Conservation (phyloP, 2,797 vertebrate genomes). For the Heliangelus exortis region DNA sequence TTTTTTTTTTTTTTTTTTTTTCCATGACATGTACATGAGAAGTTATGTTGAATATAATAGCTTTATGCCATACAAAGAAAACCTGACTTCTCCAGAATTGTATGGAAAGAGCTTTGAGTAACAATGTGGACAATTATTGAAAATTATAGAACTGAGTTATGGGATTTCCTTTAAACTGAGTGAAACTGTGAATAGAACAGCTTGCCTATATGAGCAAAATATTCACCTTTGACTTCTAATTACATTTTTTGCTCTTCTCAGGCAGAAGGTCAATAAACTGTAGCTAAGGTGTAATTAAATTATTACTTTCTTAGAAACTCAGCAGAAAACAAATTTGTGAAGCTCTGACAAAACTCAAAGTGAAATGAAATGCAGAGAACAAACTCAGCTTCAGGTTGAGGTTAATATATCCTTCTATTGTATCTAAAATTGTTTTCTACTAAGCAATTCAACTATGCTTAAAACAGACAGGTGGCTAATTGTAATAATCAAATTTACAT, state of each 20-base stretch:
- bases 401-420: background rate
- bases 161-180: background rate
- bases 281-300: background rate
- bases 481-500: slow-evolving; percentile 28
- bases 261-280: background rate
- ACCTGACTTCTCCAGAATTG: background rate
- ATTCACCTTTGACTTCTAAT: background rate
- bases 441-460: background rate
- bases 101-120: background rate
- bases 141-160: background rate
- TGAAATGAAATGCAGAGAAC: background rate
- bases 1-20: background rate
- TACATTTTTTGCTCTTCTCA: background rate
- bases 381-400: background rate
- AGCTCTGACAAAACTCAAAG: background rate
- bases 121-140: background rate
- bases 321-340: background rate
- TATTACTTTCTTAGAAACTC: background rate
- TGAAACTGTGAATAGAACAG: background rate
- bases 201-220: background rate
- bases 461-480: background rate
- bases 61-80: background rate
- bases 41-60: background rate
- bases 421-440: background rate
- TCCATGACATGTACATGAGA: background rate